Base-by-base conservation (phyloP, 1,140 invertebrate genomes). In the Potamilus streckersoni region DNA sequence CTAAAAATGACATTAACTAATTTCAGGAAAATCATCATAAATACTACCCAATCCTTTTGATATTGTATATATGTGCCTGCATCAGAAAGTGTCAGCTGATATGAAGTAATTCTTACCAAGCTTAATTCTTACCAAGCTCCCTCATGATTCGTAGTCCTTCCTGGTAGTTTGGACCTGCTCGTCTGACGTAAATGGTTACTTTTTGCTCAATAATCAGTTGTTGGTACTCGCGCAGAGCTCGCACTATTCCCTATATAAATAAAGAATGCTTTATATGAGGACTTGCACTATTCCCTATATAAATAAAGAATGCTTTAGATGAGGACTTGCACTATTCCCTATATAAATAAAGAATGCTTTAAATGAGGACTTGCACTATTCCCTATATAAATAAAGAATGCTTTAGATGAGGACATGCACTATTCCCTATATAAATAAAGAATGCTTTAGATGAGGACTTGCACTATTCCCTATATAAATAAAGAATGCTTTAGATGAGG, bases 111-210 rank as follows among this genome's bases (percentile, higher is more conserved):
- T 80, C 83, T 81, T 78, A 91, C 92, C 91, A 19, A 92, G 85
- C 87, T 93, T 62, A 23, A 20, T 66, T 80, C 83, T 81, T 78
- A 91, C 92, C 91, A 19, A 92, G 85, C 87, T 93, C 92, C 73
- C 92, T 88, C 90, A 93, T 93, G 31, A 92, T 89, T 60, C 93
- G 85, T 8, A 98, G 91, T 16, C 97, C 97, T 91, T 98, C 97
- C 90, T 99, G 98, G 89, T 98, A 99, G 91, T 99, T 99, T 27
- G 98, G 98, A 13, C 98, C 98, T 65, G 97, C 98, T 82, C 98
- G 92, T 80, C 98, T 92, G 4, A 99, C 98, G 90, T 97, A 99
- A 80, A 99, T 97, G 65, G 94, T 95, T 12, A 99, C 95, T 82
- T 96, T 95, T 88, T 97, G 94, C 81, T 98, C 96, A 14, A 96